phyloP scores from a whole-genome alignment of 2,113 vertebrate genomes.

The Steatornis caripensis region DNA sequence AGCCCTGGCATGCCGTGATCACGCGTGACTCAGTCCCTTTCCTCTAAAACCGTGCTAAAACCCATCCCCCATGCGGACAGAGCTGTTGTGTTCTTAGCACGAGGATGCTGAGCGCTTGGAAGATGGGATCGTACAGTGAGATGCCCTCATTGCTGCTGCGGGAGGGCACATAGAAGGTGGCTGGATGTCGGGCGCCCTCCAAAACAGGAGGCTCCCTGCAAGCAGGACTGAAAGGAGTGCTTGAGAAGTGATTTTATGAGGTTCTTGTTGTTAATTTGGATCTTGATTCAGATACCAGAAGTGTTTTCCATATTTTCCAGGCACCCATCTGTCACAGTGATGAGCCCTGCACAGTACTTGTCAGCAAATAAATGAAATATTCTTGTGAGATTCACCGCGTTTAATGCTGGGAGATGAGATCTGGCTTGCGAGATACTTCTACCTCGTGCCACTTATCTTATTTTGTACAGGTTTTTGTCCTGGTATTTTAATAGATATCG shows the following conservation, averaged over 20 bases:
- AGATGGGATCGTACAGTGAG: not conserved
- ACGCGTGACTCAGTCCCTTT: not conserved
- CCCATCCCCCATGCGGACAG: not conserved
- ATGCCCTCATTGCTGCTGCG: not conserved
- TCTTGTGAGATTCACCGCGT: slow-evolving; percentile 17
- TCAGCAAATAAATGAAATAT: slow-evolving; percentile 62
- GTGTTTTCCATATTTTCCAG: slow-evolving; percentile 60
- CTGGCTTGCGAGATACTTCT: not conserved
- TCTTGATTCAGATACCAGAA: slow-evolving; percentile 52
- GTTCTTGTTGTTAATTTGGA: slow-evolving; percentile 49
- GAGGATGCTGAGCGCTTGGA: not conserved
- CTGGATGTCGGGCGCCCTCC: not conserved
- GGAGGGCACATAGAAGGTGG: not conserved
- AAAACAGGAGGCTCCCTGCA: not conserved
- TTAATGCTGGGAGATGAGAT: slow-evolving; percentile 35
- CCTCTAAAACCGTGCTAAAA: not conserved
- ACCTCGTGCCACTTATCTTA: slow-evolving; percentile 1
- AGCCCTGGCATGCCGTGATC: not conserved
- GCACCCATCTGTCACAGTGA: slow-evolving; percentile 49
- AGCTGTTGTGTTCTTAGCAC: no score
- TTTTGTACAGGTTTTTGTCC: not conserved
- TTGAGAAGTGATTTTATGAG: not conserved
- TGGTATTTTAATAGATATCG: not conserved
- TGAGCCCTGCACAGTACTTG: slow-evolving; percentile 42
- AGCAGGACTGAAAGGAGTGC: not conserved